Conservation (phyloP, 2,113 vertebrate genomes). For the Stigmatopora argus region DNA sequence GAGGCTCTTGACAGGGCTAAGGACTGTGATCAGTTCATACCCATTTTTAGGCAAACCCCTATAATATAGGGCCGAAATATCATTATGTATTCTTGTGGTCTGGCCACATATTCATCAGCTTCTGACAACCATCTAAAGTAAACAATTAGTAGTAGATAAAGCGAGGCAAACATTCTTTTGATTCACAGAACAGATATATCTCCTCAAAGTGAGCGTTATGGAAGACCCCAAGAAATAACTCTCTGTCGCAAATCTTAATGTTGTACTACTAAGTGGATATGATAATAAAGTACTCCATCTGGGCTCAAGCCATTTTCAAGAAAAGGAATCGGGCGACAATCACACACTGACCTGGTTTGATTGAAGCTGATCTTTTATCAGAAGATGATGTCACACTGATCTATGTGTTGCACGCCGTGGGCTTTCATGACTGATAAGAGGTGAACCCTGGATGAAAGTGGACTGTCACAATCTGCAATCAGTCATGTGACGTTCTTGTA, state of each 20-base stretch:
- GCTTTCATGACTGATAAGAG: conserved; percentile 50
- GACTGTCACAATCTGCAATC: conserved; percentile 4
- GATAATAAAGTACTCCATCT: background rate
- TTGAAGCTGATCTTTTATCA: background rate
- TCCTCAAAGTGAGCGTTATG: too few species aligned
- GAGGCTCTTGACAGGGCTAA: conserved; percentile 34
- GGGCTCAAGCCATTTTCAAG: background rate
- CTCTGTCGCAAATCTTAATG: background rate
- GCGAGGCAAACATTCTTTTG: too few species aligned
- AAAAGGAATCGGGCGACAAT: background rate
- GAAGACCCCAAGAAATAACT: too few species aligned
- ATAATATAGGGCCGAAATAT: conserved; percentile 10
- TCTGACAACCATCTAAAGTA: background rate
- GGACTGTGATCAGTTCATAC: conserved; percentile 29
- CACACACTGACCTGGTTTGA: background rate
- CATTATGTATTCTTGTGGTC: conserved; percentile 5
- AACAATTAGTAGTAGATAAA: too few species aligned
- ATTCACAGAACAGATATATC: too few species aligned
- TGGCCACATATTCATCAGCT: background rate
- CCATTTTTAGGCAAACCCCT: conserved; percentile 30
- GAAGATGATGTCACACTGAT: conserved; percentile 36
- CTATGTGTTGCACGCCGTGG: background rate
- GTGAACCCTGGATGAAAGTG: conserved; percentile 50
- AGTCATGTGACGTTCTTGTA: background rate
- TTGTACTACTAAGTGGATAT: background rate